phyloP scores from a whole-genome alignment of 2,888 invertebrate genomes.

The Anticlea derivata region DNA sequence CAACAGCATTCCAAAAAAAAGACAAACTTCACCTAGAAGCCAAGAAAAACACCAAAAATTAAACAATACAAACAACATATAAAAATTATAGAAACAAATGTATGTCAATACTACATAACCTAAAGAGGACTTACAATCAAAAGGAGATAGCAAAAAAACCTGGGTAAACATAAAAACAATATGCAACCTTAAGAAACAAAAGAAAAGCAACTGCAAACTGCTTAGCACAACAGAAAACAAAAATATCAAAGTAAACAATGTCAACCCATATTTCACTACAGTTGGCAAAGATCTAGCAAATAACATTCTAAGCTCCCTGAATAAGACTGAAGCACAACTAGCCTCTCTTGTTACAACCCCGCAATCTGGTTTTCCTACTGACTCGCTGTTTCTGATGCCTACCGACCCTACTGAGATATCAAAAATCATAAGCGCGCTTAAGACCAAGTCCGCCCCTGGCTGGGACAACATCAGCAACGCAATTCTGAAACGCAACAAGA shows the following conservation, averaged over 20 bases:
- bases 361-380: neutral
- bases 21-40: neutral
- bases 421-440: slow-evolving; percentile 2
- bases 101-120: neutral
- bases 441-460: neutral
- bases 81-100: neutral
- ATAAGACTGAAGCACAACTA: neutral
- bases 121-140: neutral
- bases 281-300: neutral
- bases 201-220: neutral
- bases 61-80: neutral
- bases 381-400: slow-evolving; percentile 1
- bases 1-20: neutral
- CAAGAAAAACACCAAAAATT: neutral
- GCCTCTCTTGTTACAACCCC: neutral
- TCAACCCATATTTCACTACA: neutral
- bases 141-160: neutral
- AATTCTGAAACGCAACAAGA: neutral
- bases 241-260: neutral
- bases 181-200: neutral
- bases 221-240: neutral
- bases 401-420: slow-evolving; percentile 2
- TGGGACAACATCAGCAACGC: slow-evolving; percentile 12
- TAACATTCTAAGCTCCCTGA: neutral
- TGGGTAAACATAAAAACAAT: neutral